A percentile compares a stretch with the other conserved stretches of the same genome.
phyloP scores from a whole-genome alignment of 2,113 vertebrate species.

The Plestiodon gilberti region DNA sequence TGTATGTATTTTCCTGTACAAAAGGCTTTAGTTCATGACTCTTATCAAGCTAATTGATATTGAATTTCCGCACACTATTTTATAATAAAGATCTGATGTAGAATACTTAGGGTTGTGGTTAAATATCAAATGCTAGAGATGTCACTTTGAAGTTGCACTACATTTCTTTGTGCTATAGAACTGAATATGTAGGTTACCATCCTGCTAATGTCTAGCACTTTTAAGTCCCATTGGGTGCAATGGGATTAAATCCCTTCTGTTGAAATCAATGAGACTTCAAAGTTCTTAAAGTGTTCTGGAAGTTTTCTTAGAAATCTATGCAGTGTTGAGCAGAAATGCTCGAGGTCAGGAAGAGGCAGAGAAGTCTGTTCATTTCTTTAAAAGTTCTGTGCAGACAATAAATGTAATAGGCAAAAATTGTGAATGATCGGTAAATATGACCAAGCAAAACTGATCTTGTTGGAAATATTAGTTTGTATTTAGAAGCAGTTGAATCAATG shows the following conservation, averaged over 20 bases:
- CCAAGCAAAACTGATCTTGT: background rate
- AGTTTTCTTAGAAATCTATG: background rate
- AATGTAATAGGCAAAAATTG: background rate
- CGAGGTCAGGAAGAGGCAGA: background rate
- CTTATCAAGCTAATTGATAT: background rate
- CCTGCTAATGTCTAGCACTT: background rate
- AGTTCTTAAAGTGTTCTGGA: background rate
- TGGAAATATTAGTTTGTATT: background rate
- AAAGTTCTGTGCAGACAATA: background rate
- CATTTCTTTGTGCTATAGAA: background rate
- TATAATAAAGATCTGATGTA: background rate
- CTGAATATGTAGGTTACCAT: background rate
- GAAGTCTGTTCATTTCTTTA: background rate
- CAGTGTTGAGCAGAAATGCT: background rate
- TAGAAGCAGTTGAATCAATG: background rate
- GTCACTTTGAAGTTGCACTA: background rate
- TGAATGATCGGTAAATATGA: background rate
- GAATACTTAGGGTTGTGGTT: background rate
- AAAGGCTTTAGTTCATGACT: fast-evolving
- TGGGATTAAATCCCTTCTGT: background rate
- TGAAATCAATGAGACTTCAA: background rate
- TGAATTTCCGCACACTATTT: background rate
- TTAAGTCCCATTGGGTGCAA: background rate
- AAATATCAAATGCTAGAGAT: background rate
- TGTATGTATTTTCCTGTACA: background rate